Evolutionary conservation across 2,113 vertebrate species (phyloP), one percentile per base, ranked within the genome.

Genomic region (Sceloporus undulatus): DNA sequence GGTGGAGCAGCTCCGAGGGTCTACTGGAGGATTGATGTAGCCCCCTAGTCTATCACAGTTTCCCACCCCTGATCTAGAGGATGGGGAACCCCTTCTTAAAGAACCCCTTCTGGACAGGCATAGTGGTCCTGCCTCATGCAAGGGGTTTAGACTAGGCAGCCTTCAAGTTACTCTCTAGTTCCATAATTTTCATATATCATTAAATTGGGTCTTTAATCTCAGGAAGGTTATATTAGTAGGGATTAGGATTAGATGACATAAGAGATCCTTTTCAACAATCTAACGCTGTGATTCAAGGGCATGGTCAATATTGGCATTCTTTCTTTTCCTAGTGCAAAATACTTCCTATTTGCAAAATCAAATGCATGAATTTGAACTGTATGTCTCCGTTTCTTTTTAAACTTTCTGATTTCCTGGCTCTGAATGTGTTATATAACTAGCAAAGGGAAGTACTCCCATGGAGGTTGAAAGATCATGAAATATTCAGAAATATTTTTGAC

Each of bases 341-440:
- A 75, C 38, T 95, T 42, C 0, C 89, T 93, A 93, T 66, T 85
- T 92, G 92, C 89, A 92, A 85, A 89, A 82, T 0, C 54, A 92
- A 93, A 25, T 85, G 85, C 91, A 59, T 78, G 90, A 95, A 92
- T 87, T 91, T 88, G 91, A 94, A 93, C 90, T 90, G 83, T 90
- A 90, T 93, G 94, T 89, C 92, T 83, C 80, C 93, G 88, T 92
- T 68, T 89, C 10, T 94, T 38, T 93, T 92, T 87, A 85, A 56
- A 66, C 86, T 92, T 94, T 94, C 91, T 92, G 94, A 94, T 92
- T 93, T 85, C 0, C 0, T 82, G 59, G 80, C 62, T 91, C 82
- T 93, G 91, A 73, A 82, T 92, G 86, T 90, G 87, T 95, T 95
- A 94, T 89, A 80, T 94, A 95, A 94, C 90, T 92, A 87, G 89